Conservation (phyloP, 2,888 invertebrate genomes). For the Acrobasis repandana region DNA sequence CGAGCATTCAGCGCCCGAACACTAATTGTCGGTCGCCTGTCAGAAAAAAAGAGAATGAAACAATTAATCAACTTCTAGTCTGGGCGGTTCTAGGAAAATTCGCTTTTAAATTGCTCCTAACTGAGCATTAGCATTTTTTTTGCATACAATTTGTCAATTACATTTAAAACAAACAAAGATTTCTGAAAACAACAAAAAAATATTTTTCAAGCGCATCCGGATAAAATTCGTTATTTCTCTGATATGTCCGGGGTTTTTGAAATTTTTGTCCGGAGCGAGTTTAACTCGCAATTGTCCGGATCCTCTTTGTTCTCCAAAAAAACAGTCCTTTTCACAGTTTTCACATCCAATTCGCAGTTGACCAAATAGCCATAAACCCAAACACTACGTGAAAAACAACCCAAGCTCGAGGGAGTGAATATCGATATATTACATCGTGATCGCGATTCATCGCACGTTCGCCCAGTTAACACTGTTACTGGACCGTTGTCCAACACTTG, state of each 20-base stretch:
- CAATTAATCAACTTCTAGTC: conserved; percentile 11
- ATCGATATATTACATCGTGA: background rate
- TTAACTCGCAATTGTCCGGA: too few species aligned
- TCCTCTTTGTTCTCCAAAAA: too few species aligned
- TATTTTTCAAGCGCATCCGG: too few species aligned
- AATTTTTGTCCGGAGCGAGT: too few species aligned
- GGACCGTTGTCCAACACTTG: conserved; percentile 2
- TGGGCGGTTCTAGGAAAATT: conserved; percentile 7
- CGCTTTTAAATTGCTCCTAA: background rate
- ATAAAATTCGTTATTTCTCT: too few species aligned
- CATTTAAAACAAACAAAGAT: background rate
- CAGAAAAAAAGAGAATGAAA: conserved; percentile 10
- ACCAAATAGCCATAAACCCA: too few species aligned
- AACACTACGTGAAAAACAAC: background rate
- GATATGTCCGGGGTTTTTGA: too few species aligned
- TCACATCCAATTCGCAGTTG: too few species aligned
- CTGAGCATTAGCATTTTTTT: background rate
- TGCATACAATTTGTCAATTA: background rate
- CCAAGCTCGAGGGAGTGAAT: background rate
- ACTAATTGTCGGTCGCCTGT: conserved; percentile 4
- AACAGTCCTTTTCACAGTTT: too few species aligned
- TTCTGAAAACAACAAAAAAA: too few species aligned
- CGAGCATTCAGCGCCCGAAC: background rate
- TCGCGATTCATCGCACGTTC: background rate
- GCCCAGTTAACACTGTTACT: background rate